Evolutionary conservation across 2,113 vertebrate genomes (phyloP).

Genomic region (Ceyx melanurus): DNA sequence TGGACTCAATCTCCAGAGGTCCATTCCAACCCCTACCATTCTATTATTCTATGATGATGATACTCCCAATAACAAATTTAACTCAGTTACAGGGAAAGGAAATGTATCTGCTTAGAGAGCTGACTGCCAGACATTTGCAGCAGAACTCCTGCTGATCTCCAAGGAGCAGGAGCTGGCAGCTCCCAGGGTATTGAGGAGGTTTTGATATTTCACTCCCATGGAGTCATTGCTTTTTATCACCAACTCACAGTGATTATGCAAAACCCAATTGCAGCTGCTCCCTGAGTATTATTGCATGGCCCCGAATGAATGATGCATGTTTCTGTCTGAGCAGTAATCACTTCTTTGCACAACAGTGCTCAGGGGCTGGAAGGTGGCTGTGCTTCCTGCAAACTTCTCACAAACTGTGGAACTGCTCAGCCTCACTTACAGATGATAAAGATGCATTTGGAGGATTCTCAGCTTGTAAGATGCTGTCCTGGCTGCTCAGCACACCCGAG

Average conservation of each 20-base stretch:
- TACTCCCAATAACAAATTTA: neutral
- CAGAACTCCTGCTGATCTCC: neutral
- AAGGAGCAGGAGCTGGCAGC: neutral
- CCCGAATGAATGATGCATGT: slow-evolving; percentile 8
- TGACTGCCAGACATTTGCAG: neutral
- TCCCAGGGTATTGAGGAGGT: neutral
- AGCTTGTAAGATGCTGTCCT: neutral
- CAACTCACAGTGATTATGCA: neutral
- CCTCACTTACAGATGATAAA: neutral
- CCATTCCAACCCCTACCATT: too few relatives aligned
- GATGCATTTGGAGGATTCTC: neutral
- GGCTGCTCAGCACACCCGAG: neutral
- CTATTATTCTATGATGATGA: too few relatives aligned
- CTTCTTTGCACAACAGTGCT: slow-evolving; percentile 11
- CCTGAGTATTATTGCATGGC: neutral
- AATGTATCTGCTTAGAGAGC: neutral
- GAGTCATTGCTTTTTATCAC: neutral
- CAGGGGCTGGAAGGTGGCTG: neutral
- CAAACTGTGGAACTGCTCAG: neutral
- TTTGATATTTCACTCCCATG: neutral
- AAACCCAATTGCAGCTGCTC: neutral
- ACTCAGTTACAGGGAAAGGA: neutral
- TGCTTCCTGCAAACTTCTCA: neutral
- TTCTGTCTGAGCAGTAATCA: slow-evolving; percentile 16
- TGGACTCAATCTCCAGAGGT: too few relatives aligned